Conservation (phyloP, 2,113 vertebrate genomes). For the Sebastes fasciatus region DNA sequence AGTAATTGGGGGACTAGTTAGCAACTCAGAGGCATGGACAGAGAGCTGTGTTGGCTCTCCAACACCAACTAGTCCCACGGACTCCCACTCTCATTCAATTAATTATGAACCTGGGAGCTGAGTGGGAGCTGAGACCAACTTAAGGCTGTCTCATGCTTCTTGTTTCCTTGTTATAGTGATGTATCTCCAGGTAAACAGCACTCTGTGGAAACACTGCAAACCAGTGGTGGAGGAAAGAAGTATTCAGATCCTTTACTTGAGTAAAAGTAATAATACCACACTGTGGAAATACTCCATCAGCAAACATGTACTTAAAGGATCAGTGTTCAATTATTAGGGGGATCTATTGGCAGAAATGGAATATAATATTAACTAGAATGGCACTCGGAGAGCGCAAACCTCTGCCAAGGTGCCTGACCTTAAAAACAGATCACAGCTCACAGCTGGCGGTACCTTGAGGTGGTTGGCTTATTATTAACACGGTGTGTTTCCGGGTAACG, state of each 20-base stretch:
- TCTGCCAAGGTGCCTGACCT: too few relatives aligned
- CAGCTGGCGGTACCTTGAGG: too few relatives aligned
- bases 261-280: background rate
- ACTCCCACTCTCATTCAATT: conserved; percentile 67
- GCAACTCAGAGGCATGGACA: conserved; percentile 16
- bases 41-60: conserved; percentile 23
- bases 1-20: conserved; percentile 75
- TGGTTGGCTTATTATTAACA: too few relatives aligned
- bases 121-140: conserved; percentile 52
- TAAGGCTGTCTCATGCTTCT: conserved; percentile 42
- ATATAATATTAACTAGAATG: too few relatives aligned
- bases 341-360: too few relatives aligned
- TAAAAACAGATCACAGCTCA: too few relatives aligned
- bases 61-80: conserved; percentile 41
- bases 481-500: too few relatives aligned
- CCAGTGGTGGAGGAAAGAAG: background rate
- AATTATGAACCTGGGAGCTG: conserved; percentile 65
- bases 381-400: too few relatives aligned
- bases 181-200: conserved; percentile 12
- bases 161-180: conserved; percentile 43
- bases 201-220: background rate
- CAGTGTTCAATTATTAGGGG: too few relatives aligned
- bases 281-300: background rate
- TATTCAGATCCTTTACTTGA: background rate
- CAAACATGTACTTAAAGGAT: background rate